phyloP scores from a whole-genome alignment of 2,797 vertebrate species.

The Emys orbicularis region DNA sequence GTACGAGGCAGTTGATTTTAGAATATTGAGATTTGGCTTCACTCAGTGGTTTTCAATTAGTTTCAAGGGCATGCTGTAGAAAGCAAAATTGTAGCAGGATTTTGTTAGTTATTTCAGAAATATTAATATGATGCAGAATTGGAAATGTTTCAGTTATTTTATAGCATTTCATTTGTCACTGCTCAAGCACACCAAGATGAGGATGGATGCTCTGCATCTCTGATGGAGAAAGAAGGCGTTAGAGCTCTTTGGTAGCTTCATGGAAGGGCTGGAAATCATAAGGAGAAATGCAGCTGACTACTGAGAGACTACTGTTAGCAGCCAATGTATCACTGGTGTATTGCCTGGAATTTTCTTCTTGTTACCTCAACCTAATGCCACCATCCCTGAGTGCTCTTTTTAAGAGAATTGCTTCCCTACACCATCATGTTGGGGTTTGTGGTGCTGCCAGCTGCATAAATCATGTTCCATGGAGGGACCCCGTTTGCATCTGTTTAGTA shows the following conservation, averaged over 20 bases:
- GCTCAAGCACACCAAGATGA: neutral
- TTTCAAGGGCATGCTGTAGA: constrained; percentile 66
- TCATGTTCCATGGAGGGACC: neutral
- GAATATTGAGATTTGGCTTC: constrained; percentile 63
- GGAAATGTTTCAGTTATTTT: constrained; percentile 52
- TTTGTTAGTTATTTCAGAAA: constrained; percentile 67
- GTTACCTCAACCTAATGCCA: neutral
- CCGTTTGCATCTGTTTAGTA: neutral
- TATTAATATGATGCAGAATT: constrained; percentile 16
- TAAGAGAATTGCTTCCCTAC: constrained; percentile 53
- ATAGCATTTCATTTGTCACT: constrained; percentile 38
- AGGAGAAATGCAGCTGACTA: neutral
- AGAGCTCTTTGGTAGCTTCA: neutral
- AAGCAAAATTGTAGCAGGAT: constrained; percentile 37
- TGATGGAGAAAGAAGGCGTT: neutral
- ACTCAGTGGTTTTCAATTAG: constrained; percentile 63
- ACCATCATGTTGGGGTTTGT: constrained; percentile 44
- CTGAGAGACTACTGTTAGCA: neutral
- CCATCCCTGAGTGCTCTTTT: constrained; percentile 23
- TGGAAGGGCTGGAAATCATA: neutral
- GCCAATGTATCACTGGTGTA: neutral
- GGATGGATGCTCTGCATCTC: neutral
- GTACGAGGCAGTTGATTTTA: constrained; percentile 40
- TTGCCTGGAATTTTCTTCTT: neutral
- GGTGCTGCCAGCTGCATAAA: constrained; percentile 29